Percentiles rank a stretch among this genome's conserved stretches.
phyloP scores from a whole-genome alignment of 2,797 vertebrate genomes.

The Chloroceryle inda region DNA sequence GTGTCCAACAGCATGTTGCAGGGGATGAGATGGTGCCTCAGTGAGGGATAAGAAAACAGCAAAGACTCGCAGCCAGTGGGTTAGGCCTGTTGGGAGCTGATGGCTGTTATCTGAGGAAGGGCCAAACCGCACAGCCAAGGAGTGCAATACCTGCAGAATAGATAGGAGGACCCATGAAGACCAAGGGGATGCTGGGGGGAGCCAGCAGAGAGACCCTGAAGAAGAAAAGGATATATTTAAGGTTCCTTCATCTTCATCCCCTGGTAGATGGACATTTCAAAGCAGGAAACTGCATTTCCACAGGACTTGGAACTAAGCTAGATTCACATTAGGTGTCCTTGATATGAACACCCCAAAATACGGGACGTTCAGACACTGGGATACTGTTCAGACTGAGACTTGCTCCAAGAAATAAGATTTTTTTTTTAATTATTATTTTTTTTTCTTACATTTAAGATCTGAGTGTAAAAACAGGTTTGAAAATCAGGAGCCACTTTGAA shows the following conservation, averaged over 20 bases:
- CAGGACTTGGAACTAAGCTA: neutral
- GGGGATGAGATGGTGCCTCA: neutral
- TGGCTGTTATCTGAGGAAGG: neutral
- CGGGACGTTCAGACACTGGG: neutral
- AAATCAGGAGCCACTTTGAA: neutral
- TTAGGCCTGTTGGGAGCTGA: neutral
- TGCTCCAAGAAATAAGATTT: neutral
- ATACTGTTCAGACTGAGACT: neutral
- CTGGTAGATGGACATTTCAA: neutral
- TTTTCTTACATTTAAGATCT: neutral
- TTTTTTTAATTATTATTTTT: neutral
- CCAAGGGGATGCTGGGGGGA: no score
- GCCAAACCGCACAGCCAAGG: accelerated
- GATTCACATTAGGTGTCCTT: neutral
- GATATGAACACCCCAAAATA: neutral
- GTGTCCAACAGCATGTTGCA: neutral
- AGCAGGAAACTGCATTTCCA: neutral
- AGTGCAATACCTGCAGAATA: neutral
- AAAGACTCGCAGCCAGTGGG: neutral
- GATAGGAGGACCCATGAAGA: neutral
- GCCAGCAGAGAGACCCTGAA: neutral
- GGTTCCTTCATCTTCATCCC: neutral
- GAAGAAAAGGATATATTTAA: neutral
- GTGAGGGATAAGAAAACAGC: neutral
- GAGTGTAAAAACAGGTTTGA: neutral